A percentile compares a stretch with the other conserved stretches of the same genome.
phyloP scores from a whole-genome alignment of 37 sponge, comb jelly and placozoan species.

The Theonella swinhoei region DNA sequence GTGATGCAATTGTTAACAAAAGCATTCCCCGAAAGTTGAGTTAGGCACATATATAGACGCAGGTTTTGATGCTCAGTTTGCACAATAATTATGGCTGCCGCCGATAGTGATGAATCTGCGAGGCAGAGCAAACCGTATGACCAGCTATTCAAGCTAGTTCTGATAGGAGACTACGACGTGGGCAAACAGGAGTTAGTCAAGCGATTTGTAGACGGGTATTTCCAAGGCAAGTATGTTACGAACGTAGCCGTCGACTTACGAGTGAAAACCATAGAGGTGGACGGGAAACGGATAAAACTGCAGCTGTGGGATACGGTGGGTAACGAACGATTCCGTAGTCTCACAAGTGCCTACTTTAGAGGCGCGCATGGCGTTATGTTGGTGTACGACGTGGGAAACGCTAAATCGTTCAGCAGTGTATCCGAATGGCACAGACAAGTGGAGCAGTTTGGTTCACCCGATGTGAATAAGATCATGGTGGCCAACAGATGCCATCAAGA shows the following conservation, averaged over 20 bases:
- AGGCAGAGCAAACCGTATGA: neutral
- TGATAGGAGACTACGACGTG: constrained; percentile 8
- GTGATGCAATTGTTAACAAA: no score
- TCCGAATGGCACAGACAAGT: neutral
- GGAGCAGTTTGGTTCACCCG: constrained; percentile 1
- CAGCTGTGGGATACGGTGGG: constrained; percentile 21
- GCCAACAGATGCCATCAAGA: neutral
- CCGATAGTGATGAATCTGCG: no score
- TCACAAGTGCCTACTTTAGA: constrained; percentile 4
- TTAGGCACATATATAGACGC: no score
- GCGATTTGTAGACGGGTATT: neutral
- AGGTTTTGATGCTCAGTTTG: no score
- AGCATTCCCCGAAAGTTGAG: no score
- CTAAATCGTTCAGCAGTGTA: neutral
- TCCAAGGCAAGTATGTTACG: neutral
- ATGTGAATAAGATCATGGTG: neutral
- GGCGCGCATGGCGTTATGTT: constrained; percentile 3
- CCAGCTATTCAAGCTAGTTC: constrained; percentile 7
- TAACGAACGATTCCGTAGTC: neutral
- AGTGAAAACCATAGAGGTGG: constrained; percentile 1
- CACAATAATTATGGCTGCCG: neutral
- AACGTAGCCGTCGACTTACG: neutral
- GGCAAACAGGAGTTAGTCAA: constrained; percentile 11
- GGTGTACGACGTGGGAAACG: constrained; percentile 8
- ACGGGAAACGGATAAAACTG: neutral